Conservation (phyloP, 64 coral and sea anemone species). For the Acropora yongei region DNA sequence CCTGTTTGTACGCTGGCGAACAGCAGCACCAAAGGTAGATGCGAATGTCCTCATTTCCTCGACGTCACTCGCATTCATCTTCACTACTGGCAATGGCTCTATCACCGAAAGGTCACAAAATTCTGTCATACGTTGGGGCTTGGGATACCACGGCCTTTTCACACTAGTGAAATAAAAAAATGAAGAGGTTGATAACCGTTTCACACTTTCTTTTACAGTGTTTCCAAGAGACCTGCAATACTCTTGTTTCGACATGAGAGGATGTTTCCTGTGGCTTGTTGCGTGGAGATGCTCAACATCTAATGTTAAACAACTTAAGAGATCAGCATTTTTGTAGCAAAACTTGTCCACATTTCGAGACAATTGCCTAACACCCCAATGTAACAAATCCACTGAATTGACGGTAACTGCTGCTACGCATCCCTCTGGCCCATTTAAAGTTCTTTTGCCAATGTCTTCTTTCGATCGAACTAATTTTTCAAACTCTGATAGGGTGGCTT, state of each 20-base stretch:
- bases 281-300: constrained; percentile 40
- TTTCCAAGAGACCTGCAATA: constrained; percentile 44
- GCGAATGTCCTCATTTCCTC: constrained; percentile 33
- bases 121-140: constrained; percentile 19
- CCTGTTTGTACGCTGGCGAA: constrained; percentile 47
- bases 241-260: constrained; percentile 41
- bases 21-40: constrained; percentile 56
- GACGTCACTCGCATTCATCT: constrained; percentile 6
- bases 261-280: constrained; percentile 31
- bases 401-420: constrained; percentile 16
- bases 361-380: background rate
- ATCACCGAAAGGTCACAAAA: background rate
- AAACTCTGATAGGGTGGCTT: background rate
- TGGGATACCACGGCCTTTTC: constrained; percentile 43
- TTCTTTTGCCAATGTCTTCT: background rate
- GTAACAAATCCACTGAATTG: background rate
- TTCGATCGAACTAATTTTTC: constrained; percentile 18
- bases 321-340: background rate
- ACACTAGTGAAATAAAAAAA: constrained; percentile 31
- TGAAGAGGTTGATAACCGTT: background rate
- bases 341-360: too few relatives aligned
- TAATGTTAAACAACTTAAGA: background rate
- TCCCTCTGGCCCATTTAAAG: constrained; percentile 41
- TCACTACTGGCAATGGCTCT: background rate
- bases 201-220: constrained; percentile 60